Evolutionary conservation across 2,113 vertebrate species (phyloP), one percentile per base, ranked within the genome.

Genomic region (Zingel zingel): DNA sequence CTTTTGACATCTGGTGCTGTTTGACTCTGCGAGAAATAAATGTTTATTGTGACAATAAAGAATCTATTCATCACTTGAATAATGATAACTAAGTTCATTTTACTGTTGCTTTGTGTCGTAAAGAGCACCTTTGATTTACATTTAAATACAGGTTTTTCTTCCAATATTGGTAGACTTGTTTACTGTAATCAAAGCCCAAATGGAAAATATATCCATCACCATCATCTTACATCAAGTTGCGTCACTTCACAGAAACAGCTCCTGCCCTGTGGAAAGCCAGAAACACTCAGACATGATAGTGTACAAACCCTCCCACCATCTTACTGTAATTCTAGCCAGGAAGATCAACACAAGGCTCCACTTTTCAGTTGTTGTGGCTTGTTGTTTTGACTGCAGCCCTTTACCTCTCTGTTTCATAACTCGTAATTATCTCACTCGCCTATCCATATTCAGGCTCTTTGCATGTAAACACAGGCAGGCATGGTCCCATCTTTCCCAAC

Each of bases 311-410:
- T 86, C 63, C 77, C 79, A 79, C 51, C 64, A 45, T 43, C 21
- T 39, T 54, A 36, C 61, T 74, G 39, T 54, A 61, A 71, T 19
- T 74, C 70, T 73, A 23, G 77, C 66, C 81, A 84, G 74, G 58
- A 83, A 75, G 77, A 82, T 61, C 58, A 86, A 72, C 79, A 81
- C 57, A n/a, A 45, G 48, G 66, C 69, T 68, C 61, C 78, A 48
- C 61, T 81, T 7, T 51, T 16, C 77, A 84, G 84, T 56, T 79
- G 78, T 69, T 89, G 89, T 64, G 88, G 87, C 68, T 85, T 91
- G 77, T 76, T 85, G 89, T 93, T 93, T 81, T 91, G 88, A 85
- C 91, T 90, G 85, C 80, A 83, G 70, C 70, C n/a, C 63, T 89
- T 76, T 59, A 72, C 80, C 77, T 89, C 76, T 71, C 16, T 7